These are phyloP conservation scores for Diplogasteroides magnus DNA, from an alignment of 1,140 invertebrate genomes.

Conservation along the genomic window DNA sequence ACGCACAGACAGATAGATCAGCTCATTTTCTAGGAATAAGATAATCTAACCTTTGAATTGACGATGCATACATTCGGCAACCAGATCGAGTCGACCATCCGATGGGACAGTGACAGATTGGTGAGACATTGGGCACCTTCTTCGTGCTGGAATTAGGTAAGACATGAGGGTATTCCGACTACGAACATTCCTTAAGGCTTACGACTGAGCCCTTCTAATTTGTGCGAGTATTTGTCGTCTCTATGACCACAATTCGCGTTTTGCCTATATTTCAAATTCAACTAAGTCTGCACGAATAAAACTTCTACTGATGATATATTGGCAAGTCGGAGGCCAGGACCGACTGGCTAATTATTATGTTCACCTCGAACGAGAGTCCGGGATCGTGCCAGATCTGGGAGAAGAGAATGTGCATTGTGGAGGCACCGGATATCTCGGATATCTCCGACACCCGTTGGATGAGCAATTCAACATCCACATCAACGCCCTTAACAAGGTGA, in stretches of 20 bases:
- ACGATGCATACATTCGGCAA: conserved; percentile 41
- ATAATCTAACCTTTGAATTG: conserved; percentile 20
- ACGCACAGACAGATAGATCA: too few species aligned
- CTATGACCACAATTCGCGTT: too few species aligned
- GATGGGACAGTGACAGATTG: conserved; percentile 48
- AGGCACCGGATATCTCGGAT: conserved; percentile 47
- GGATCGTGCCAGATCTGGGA: conserved; percentile 55
- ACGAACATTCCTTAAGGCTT: too few species aligned
- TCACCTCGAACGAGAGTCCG: conserved; percentile 48
- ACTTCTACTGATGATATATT: too few species aligned
- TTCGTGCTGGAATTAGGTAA: conserved; percentile 35
- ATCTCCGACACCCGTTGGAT: conserved; percentile 53
- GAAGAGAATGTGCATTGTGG: conserved; percentile 54
- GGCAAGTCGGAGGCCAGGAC: too few species aligned
- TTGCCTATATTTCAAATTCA: too few species aligned
- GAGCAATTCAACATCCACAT: conserved; percentile 51
- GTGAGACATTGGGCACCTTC: conserved; percentile 54
- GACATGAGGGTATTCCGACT: too few species aligned
- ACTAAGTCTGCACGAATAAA: too few species aligned
- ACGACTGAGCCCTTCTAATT: too few species aligned
- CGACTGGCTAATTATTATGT: too few species aligned
- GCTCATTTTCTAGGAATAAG: too few species aligned
- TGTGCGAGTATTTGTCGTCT: too few species aligned
- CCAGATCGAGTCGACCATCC: conserved; percentile 54
- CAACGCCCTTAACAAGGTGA: conserved; percentile 33